phyloP scores from a whole-genome alignment of 2,113 vertebrate genomes.

The Origma solitaria region DNA sequence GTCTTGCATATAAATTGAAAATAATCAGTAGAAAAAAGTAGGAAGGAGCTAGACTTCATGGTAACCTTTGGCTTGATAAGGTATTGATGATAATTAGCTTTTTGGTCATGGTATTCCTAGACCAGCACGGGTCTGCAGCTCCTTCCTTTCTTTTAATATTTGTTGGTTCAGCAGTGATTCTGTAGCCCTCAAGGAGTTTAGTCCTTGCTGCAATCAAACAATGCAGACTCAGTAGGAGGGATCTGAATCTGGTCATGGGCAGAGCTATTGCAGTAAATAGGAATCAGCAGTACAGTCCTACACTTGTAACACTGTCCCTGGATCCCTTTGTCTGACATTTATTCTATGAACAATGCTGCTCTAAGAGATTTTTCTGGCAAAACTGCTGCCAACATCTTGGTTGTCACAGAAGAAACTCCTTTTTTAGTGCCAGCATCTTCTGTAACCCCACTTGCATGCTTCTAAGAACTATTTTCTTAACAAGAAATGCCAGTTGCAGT shows the following conservation, averaged over 20 bases:
- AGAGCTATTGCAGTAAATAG: background rate
- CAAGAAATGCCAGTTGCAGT: background rate
- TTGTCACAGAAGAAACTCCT: background rate
- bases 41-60: background rate
- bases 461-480: background rate
- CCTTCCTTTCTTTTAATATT: background rate
- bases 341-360: background rate
- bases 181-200: background rate
- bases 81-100: background rate
- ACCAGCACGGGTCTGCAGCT: background rate
- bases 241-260: background rate
- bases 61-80: background rate
- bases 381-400: background rate
- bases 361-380: background rate
- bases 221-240: background rate
- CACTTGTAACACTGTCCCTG: background rate
- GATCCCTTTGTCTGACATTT: background rate
- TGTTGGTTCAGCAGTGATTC: background rate
- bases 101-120: background rate
- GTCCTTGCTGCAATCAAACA: background rate
- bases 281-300: background rate
- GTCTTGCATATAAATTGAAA: background rate
- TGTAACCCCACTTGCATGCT: background rate
- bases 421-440: background rate
- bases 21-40: background rate